Evolutionary conservation across 2,113 vertebrate species (phyloP).

Genomic region (Pavo muticus): DNA sequence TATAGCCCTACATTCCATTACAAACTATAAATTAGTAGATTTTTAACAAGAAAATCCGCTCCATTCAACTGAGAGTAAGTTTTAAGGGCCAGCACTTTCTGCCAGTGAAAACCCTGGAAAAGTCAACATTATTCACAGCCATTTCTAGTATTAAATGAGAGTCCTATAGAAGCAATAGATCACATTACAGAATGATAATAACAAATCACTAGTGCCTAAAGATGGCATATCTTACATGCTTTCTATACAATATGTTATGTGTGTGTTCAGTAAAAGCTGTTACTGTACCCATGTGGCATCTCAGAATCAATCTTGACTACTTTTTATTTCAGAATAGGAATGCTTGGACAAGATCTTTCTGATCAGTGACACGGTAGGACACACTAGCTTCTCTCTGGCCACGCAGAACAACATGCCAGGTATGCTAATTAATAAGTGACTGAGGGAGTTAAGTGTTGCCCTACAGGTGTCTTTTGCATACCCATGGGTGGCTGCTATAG

Average conservation of each 20-base stretch:
- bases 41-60: background rate
- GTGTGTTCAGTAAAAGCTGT: background rate
- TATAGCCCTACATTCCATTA: background rate
- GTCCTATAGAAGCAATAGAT: background rate
- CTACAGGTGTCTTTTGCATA: background rate
- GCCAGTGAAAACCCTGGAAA: background rate
- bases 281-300: background rate
- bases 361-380: background rate
- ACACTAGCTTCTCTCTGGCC: background rate
- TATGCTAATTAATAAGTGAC: background rate
- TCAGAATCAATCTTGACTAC: background rate
- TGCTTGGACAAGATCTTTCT: background rate
- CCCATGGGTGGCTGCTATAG: background rate
- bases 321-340: conserved; percentile 16
- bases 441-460: background rate
- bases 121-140: background rate
- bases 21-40: background rate
- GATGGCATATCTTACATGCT: background rate
- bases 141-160: background rate
- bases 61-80: background rate
- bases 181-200: background rate
- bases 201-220: background rate
- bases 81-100: background rate
- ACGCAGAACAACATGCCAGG: background rate
- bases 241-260: background rate